These are phyloP conservation scores for Sebastes steindachneri DNA, from an alignment of 2,797 vertebrate species.

Conservation along the genomic window DNA sequence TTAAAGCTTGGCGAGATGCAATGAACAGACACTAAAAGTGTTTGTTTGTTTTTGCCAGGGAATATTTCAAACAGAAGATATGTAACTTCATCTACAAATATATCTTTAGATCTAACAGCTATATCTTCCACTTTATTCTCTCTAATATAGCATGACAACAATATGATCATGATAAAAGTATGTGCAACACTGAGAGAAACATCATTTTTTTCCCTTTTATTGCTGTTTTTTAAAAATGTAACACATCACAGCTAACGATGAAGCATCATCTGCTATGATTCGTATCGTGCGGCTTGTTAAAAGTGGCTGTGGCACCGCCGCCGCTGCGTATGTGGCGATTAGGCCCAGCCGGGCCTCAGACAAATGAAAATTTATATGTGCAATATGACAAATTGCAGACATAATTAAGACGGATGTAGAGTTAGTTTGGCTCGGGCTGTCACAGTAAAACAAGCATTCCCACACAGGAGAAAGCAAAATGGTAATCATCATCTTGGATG, in stretches of 20 bases:
- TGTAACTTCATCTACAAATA: constrained; percentile 16
- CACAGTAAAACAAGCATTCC: constrained; percentile 34
- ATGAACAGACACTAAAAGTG: background rate
- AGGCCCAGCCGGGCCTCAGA: background rate
- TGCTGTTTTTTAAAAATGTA: background rate
- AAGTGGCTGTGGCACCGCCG: background rate
- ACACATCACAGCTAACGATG: background rate
- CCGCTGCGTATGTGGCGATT: background rate
- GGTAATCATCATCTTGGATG: constrained; percentile 49
- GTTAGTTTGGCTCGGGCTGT: constrained; percentile 22
- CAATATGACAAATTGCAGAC: constrained; percentile 41
- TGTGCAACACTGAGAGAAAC: background rate
- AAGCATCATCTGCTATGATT: background rate
- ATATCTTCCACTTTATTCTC: constrained; percentile 7
- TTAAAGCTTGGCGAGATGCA: constrained; percentile 38
- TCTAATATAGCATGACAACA: constrained; percentile 1
- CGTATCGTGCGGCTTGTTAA: background rate
- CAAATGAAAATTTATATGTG: constrained; percentile 39
- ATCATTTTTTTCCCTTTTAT: background rate
- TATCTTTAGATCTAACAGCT: constrained; percentile 39
- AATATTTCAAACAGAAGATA: constrained; percentile 16
- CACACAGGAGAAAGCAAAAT: constrained; percentile 4
- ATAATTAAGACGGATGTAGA: constrained; percentile 53
- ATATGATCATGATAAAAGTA: background rate
- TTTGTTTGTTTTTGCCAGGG: background rate